Evolutionary conservation across 2,113 vertebrate genomes (phyloP), one percentile per base, ranked within the genome.

Genomic region (Eurystomus gularis): DNA sequence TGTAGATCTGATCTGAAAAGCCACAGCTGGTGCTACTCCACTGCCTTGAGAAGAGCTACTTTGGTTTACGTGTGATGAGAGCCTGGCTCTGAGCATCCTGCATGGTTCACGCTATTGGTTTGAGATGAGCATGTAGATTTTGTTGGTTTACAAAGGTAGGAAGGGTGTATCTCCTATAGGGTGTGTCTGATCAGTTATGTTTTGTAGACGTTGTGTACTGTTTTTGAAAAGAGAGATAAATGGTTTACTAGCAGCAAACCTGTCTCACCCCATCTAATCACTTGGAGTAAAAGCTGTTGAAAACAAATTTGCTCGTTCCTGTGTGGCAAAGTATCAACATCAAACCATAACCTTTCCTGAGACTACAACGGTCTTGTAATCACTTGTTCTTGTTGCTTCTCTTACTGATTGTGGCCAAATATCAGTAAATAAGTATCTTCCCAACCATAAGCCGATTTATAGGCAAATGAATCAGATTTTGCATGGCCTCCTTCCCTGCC

Each of bases 61-160:
- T 90, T 55, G 76, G 48, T 83, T 95, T 86, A 40, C 31, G 5
- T 71, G 83, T 75, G 93, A 86, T 94, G 91, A 96, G 83, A 42
- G 3, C 13, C 76, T 94, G 93, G 76, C 82, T 83, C 68, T 78
- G 69, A 88, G 88, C 92, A 92, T 64, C 51, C 71, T 83, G 57
- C 0, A 0, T 57, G 64, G 33, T 86, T 90, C 86, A 60, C 4
- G 2, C 0, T 52, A 83, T 90, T 90, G 51, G 55, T 75, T 82
- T 60, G 33, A 96, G 92, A 94, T 94, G 80, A 83, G 88, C 93
- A 81, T 12, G 48, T 40, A 86, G 90, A 92, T 90, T 95, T 90
- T 88, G 77, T 61, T 75, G 60, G 35, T 7, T 93, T 90, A 77
- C 80, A 94, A 90, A 72, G 44, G 37, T 83, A 88, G 82, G 64